phyloP scores from a whole-genome alignment of 2,888 invertebrate genomes.

The Pollenia amentaria region DNA sequence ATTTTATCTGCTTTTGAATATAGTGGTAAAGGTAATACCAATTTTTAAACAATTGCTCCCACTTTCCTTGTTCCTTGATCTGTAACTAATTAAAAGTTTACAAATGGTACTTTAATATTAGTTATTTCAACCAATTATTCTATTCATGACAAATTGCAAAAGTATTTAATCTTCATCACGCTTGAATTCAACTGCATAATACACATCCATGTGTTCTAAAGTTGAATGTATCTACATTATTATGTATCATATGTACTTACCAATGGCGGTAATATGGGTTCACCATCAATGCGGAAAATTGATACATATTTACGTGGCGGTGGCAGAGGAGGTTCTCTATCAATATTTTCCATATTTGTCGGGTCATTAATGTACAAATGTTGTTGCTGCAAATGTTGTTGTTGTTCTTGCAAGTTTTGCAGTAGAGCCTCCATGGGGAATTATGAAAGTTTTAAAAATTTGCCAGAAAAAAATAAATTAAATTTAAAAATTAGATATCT shows the following conservation, averaged over 20 bases:
- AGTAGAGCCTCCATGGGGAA: slow-evolving; percentile 59
- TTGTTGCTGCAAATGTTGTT: slow-evolving; percentile 38
- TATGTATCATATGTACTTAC: slow-evolving; percentile 78
- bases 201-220: neutral
- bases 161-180: slow-evolving; percentile 33
- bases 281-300: slow-evolving; percentile 82
- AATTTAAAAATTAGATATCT: neutral
- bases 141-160: neutral
- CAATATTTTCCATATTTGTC: slow-evolving; percentile 46
- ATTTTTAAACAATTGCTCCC: no score
- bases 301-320: slow-evolving; percentile 75
- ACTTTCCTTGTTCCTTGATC: no score
- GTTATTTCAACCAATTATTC: no score
- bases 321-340: slow-evolving; percentile 23
- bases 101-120: no score
- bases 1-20: no score
- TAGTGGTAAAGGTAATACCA: no score
- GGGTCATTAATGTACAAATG: slow-evolving; percentile 14
- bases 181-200: slow-evolving; percentile 37
- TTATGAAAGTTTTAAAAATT: neutral
- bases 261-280: slow-evolving; percentile 83
- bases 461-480: slow-evolving; percentile 1
- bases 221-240: neutral
- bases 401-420: slow-evolving; percentile 59
- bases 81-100: no score